Evolutionary conservation across 2,888 invertebrate genomes (phyloP).

Genomic region (Mythimna loreyi): DNA sequence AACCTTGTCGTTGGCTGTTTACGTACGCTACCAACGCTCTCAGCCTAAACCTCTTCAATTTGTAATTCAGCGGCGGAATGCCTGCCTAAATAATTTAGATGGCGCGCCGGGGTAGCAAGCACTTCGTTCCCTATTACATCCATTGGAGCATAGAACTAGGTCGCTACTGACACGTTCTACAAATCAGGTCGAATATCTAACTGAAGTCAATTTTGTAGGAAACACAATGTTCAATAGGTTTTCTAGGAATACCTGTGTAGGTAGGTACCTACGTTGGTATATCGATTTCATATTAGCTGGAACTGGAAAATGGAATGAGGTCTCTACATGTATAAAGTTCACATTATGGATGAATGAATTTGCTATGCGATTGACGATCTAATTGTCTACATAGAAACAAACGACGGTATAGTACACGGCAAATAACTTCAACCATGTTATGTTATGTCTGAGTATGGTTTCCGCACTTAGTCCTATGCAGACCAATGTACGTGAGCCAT

Average conservation of each 20-base stretch:
- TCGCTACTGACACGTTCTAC: slow-evolving; percentile 23
- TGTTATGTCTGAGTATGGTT: too few species aligned
- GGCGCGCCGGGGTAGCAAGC: slow-evolving; percentile 37
- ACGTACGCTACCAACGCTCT: slow-evolving; percentile 5
- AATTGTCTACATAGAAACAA: not conserved
- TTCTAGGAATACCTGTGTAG: slow-evolving; percentile 10
- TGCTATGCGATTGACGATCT: too few species aligned
- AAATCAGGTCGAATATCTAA: slow-evolving; percentile 31
- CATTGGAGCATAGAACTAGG: slow-evolving; percentile 45
- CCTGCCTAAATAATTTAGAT: slow-evolving; percentile 54
- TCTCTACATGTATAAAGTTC: too few species aligned
- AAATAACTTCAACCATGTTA: too few species aligned
- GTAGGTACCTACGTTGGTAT: too few species aligned
- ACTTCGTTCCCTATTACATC: slow-evolving; percentile 36
- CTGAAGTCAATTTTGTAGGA: slow-evolving; percentile 21
- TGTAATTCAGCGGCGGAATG: slow-evolving; percentile 48
- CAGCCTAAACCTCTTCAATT: slow-evolving; percentile 40
- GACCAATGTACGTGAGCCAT: too few species aligned
- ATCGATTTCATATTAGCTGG: not conserved
- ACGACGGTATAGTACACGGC: too few species aligned
- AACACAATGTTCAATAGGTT: not conserved
- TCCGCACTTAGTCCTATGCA: too few species aligned
- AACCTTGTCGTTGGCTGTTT: slow-evolving; percentile 9
- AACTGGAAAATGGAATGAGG: not conserved
- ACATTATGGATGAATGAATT: not conserved